Percentiles rank a stretch among this genome's conserved stretches.
phyloP scores from a whole-genome alignment of 2,113 vertebrate genomes.

The Hypocryptadius cinnamomeus region DNA sequence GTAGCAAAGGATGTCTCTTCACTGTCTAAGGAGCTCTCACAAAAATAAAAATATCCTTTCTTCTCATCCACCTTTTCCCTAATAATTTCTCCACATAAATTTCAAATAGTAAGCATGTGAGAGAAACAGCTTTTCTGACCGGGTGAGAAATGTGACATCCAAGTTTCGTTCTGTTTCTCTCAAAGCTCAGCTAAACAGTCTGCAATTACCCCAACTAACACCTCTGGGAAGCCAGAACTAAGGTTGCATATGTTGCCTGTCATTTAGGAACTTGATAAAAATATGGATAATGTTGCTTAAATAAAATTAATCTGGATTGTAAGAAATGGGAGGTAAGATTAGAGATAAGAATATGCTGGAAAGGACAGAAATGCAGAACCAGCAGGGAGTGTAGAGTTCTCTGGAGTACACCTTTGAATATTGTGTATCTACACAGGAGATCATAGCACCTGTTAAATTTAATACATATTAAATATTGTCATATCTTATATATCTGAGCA shows the following conservation, averaged over 20 bases:
- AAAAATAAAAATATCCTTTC: neutral
- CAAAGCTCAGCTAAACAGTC: neutral
- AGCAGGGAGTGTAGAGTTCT: neutral
- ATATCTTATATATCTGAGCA: slow-evolving; percentile 39
- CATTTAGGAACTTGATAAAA: slow-evolving; percentile 36
- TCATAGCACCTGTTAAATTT: slow-evolving; percentile 50
- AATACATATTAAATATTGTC: slow-evolving; percentile 51
- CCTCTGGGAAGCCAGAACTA: slow-evolving; percentile 17
- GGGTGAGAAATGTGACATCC: neutral
- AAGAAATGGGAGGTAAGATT: slow-evolving; percentile 41
- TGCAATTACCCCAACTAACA: neutral
- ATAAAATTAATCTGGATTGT: neutral
- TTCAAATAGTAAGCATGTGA: neutral
- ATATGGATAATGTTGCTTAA: slow-evolving; percentile 7
- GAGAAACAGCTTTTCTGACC: neutral
- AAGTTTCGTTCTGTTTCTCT: neutral
- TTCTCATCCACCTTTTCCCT: neutral
- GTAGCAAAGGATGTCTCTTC: neutral
- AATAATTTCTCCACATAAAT: neutral
- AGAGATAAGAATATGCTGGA: slow-evolving; percentile 31
- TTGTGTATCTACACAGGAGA: neutral
- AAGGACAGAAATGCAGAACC: slow-evolving; percentile 14
- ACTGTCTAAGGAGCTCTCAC: neutral
- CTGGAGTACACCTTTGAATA: slow-evolving; percentile 12
- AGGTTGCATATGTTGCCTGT: neutral